Base-by-base conservation (phyloP, 2,113 vertebrate genomes). In the Rallus limicola region DNA sequence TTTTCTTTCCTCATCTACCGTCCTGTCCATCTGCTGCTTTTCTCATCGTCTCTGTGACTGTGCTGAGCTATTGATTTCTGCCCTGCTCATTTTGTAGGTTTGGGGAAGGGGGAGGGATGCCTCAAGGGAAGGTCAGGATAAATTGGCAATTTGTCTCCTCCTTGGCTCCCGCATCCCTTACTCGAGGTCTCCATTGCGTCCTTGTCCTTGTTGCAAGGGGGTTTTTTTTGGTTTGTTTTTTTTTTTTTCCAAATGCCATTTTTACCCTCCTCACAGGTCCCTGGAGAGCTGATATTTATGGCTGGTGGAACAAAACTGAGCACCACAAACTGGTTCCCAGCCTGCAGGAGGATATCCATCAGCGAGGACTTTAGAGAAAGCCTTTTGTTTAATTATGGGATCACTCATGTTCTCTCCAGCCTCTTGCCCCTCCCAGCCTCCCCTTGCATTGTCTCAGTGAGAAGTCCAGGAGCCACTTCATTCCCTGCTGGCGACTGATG, bases 331-430 rank as follows among this genome's bases (percentile, higher is more conserved):
- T 89, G 71, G 72, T 94, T 80, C 40, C 74, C 64, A 92, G 91
- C 75, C 89, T 75, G n/a, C 46, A 82, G 82, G 82, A 95, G 78
- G 56, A 78, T 55, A 97, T 97, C 76, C 64, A 75, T 96, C 87
- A 97, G 4, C 0, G 38, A 38, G 75, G 71, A 62, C 59, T 88
- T 86, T 36, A 36, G 63, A 76, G 44, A 92, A 92, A 95, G 75
- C n/a, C 74, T 86, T 84, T 96, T 91, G 88, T 94, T 95, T 96
- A 94, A 94, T 93, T 86, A 92, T n/a, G 58, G 74, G 90, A 92
- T 95, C 91, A 33, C 44, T 89, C 77, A 40, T 52, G 60, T 76
- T 69, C 83, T 76, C 81, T 55, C 26, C 70, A 28, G 17, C 46
- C 65, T 76, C 74, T 69, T 46, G 23, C 29, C 67, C 40, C 59